Evolutionary conservation across 2,888 invertebrate species (phyloP).

Genomic region (Callyntrura sp.): DNA sequence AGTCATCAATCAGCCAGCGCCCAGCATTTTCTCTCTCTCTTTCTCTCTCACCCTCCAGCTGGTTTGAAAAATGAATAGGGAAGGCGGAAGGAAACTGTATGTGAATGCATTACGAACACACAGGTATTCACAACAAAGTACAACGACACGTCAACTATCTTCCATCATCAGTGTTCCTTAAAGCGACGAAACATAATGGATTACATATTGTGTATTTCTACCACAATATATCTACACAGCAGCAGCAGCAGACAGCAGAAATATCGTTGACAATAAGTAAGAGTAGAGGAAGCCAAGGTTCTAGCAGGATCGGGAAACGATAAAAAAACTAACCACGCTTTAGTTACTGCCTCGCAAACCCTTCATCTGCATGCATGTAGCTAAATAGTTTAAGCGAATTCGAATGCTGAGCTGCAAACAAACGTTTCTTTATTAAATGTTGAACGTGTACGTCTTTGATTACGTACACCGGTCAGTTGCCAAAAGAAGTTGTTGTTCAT

Average conservation of each 20-base stretch:
- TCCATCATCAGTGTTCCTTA: constrained; percentile 22
- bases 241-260: constrained; percentile 21
- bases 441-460: no score
- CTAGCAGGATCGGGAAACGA: neutral
- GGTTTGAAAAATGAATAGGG: constrained; percentile 64
- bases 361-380: no score
- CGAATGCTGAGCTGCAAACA: no score
- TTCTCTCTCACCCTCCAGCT: constrained; percentile 50
- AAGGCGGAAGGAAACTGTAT: constrained; percentile 69
- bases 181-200: neutral
- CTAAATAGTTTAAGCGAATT: no score
- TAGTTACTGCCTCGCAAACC: neutral
- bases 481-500: neutral
- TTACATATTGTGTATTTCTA: neutral
- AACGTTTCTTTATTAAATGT: no score
- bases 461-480: neutral
- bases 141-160: constrained; percentile 27
- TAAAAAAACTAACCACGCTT: constrained; percentile 7
- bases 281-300: neutral
- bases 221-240: neutral
- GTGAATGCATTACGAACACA: neutral
- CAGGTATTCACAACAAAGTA: neutral
- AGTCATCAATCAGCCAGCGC: constrained; percentile 61
- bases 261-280: neutral
- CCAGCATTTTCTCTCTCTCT: constrained; percentile 14